phyloP scores from a whole-genome alignment of 2,888 invertebrate species.

The Harpalus rufipes region DNA sequence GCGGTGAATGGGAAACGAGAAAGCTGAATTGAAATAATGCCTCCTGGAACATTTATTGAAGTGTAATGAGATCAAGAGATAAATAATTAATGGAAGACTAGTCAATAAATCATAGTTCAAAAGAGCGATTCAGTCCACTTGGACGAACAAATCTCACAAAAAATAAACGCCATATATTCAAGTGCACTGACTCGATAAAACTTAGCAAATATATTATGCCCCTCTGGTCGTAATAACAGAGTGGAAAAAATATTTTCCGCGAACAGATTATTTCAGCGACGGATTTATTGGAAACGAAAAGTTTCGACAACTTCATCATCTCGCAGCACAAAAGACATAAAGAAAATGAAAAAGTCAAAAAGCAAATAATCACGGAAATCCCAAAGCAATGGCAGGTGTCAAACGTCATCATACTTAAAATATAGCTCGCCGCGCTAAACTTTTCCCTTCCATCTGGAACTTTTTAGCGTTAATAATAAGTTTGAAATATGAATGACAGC shows the following conservation, averaged over 20 bases:
- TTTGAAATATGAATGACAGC: conserved; percentile 63
- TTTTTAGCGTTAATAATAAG: conserved; percentile 64
- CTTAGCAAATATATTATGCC: conserved; percentile 57
- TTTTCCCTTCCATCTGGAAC: conserved; percentile 55
- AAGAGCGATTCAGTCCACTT: conserved; percentile 42
- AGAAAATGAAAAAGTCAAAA: conserved; percentile 66
- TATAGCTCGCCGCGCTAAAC: conserved; percentile 39
- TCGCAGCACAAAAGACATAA: conserved; percentile 60
- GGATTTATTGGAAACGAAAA: conserved; percentile 64
- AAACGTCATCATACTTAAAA: conserved; percentile 65
- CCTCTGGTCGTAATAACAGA: conserved; percentile 58
- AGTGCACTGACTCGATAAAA: conserved; percentile 49
- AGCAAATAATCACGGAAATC: conserved; percentile 62
- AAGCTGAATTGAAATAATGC: neutral
- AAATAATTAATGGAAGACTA: conserved; percentile 46
- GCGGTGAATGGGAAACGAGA: neutral
- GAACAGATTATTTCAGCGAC: conserved; percentile 54
- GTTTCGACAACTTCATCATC: conserved; percentile 66
- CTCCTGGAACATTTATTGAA: conserved; percentile 24
- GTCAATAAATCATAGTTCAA: conserved; percentile 46
- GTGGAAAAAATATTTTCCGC: conserved; percentile 58
- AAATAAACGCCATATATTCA: conserved; percentile 50
- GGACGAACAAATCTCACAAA: conserved; percentile 31
- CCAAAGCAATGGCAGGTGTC: conserved; percentile 64
- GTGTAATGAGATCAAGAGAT: conserved; percentile 43